phyloP scores from a whole-genome alignment of 2,113 vertebrate genomes.

The Tachycineta bicolor region DNA sequence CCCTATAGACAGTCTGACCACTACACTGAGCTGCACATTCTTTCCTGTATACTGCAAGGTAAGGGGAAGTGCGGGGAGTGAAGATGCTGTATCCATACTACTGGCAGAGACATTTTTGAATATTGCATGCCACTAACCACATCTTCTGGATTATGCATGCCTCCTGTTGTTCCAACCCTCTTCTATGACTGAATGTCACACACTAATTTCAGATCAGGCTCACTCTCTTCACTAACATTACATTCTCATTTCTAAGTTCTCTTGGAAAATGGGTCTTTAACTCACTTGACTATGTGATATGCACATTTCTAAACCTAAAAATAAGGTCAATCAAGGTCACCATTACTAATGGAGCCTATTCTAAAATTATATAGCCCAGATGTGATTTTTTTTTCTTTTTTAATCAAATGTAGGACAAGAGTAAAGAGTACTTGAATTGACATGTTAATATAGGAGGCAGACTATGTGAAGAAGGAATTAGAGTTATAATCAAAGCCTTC shows the following conservation, averaged over 20 bases:
- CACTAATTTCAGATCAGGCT: background rate
- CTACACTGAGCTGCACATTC: accelerated
- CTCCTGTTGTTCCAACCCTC: background rate
- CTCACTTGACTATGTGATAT: background rate
- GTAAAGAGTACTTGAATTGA: conserved; percentile 49
- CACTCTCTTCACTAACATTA: background rate
- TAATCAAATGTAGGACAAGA: conserved; percentile 61
- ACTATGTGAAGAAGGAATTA: background rate
- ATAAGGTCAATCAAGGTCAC: conserved; percentile 24
- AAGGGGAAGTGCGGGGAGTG: background rate
- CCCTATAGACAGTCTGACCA: background rate
- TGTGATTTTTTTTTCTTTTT: background rate
- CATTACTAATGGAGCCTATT: background rate
- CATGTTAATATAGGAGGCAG: conserved; percentile 31
- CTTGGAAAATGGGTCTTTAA: conserved; percentile 20
- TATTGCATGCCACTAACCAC: background rate
- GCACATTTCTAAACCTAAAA: conserved; percentile 36
- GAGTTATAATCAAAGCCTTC: conserved; percentile 23
- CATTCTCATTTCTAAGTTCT: background rate
- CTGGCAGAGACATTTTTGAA: background rate
- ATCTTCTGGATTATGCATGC: background rate
- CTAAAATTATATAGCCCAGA: conserved; percentile 62
- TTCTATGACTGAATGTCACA: background rate
- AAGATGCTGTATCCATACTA: background rate
- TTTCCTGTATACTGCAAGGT: background rate